phyloP scores from a whole-genome alignment of 1,140 invertebrate species.

The Drosophila suzukii region DNA sequence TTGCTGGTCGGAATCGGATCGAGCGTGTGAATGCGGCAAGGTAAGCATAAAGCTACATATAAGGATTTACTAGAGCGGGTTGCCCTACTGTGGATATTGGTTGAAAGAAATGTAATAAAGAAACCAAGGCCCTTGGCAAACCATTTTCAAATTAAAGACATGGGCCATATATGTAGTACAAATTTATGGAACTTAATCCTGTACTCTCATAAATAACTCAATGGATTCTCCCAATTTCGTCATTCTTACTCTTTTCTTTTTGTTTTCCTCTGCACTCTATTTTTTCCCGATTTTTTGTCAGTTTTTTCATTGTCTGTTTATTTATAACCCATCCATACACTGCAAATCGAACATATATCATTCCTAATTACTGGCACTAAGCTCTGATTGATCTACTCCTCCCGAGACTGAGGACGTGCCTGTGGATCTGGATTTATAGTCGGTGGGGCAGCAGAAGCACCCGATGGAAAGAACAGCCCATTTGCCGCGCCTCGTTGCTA shows the following conservation, averaged over 20 bases:
- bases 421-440: constrained; percentile 55
- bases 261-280: constrained; percentile 12
- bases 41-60: constrained; percentile 16
- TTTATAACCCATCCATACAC: constrained; percentile 64
- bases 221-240: constrained; percentile 14
- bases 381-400: constrained; percentile 73
- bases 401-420: constrained; percentile 39
- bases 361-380: constrained; percentile 76
- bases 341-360: constrained; percentile 64
- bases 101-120: not conserved
- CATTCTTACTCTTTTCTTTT: constrained; percentile 20
- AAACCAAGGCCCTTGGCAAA: constrained; percentile 13
- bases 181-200: not conserved
- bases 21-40: constrained; percentile 39
- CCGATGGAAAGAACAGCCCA: constrained; percentile 52
- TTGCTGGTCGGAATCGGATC: constrained; percentile 19
- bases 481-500: constrained; percentile 78
- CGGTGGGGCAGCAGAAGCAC: constrained; percentile 5
- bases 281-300: constrained; percentile 6
- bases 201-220: constrained; percentile 8
- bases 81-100: not conserved
- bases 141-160: not conserved
- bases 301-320: constrained; percentile 29
- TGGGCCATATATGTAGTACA: not conserved
- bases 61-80: not conserved